Conservation (phyloP, 2,888 invertebrate genomes). For the Diarsia rubi region DNA sequence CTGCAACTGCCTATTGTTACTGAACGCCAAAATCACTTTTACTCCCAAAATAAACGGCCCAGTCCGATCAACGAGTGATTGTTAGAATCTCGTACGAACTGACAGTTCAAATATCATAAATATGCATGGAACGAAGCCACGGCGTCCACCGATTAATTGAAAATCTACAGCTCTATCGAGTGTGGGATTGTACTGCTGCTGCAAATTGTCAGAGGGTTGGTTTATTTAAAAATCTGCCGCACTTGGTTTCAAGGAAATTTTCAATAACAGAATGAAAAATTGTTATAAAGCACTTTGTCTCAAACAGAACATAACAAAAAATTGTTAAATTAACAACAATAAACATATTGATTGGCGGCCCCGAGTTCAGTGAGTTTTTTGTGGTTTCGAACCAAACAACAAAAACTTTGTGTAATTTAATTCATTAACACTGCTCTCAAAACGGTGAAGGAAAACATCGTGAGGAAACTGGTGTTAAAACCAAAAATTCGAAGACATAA, state of each 20-base stretch:
- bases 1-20: background rate
- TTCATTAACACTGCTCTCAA: too few species aligned
- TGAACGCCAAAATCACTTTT: background rate
- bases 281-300: too few species aligned
- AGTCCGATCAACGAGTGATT: constrained; percentile 41
- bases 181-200: constrained; percentile 11
- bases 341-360: too few species aligned
- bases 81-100: constrained; percentile 34
- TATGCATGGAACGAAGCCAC: constrained; percentile 58
- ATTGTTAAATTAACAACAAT: too few species aligned
- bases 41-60: constrained; percentile 22
- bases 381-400: too few species aligned
- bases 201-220: constrained; percentile 3
- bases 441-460: too few species aligned
- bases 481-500: too few species aligned
- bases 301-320: too few species aligned
- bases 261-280: background rate
- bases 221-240: background rate
- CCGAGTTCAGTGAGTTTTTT: too few species aligned
- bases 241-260: background rate
- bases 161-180: constrained; percentile 61
- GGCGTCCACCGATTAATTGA: constrained; percentile 58
- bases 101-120: constrained; percentile 60
- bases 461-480: too few species aligned
- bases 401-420: too few species aligned